Percentiles rank a stretch among this genome's conserved stretches.
Evolutionary conservation across 2,797 vertebrate species (phyloP).

Genomic region (Phaenicophaeus curvirostris): DNA sequence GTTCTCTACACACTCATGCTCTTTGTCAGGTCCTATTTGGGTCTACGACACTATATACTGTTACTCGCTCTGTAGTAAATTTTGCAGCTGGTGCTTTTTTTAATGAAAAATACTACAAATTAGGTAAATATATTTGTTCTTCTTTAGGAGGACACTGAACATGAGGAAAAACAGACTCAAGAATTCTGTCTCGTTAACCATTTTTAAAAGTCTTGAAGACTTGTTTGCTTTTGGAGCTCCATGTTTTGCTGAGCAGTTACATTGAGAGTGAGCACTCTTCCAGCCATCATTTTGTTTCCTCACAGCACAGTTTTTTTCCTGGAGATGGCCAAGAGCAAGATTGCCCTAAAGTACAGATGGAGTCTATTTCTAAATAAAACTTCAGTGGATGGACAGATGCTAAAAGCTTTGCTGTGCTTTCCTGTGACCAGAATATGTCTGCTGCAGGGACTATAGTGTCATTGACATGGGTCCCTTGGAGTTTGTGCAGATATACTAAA

Average conservation of each 20-base stretch:
- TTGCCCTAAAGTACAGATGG: background rate
- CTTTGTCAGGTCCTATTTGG: background rate
- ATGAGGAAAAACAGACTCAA: background rate
- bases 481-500: background rate
- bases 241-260: background rate
- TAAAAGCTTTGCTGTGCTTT: background rate
- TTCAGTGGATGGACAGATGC: background rate
- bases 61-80: background rate
- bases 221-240: background rate
- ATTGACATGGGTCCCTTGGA: background rate
- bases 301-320: background rate
- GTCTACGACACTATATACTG: fast-evolving
- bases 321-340: background rate
- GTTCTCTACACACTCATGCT: background rate
- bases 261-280: background rate
- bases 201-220: background rate
- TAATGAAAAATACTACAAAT: background rate
- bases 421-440: background rate
- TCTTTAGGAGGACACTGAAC: background rate
- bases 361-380: background rate
- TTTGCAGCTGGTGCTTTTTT: background rate
- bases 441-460: background rate
- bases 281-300: background rate
- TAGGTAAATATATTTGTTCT: background rate
- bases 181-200: background rate